Conservation (phyloP, 2,113 vertebrate genomes). For the Corydoras sp. region DNA sequence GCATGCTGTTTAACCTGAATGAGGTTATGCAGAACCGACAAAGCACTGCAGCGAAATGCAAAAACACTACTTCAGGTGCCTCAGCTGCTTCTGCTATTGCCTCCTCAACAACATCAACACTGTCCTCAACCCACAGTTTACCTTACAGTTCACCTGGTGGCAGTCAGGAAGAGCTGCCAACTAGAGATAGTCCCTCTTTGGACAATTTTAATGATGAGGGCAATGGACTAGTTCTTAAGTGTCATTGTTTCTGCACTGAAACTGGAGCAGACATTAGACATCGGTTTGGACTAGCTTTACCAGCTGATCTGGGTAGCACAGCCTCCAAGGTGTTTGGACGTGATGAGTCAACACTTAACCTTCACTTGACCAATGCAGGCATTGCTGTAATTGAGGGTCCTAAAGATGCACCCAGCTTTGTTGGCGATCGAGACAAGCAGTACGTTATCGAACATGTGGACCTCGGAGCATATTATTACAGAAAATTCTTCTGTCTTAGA, state of each 20-base stretch:
- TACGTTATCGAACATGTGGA: constrained; percentile 94
- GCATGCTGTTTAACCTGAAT: constrained; percentile 92
- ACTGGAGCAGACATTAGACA: constrained; percentile 78
- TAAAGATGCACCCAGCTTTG: constrained; percentile 82
- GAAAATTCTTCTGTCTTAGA: constrained; percentile 95
- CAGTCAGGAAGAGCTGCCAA: constrained; percentile 92
- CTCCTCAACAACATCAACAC: constrained; percentile 73
- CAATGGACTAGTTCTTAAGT: constrained; percentile 92
- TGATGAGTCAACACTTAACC: constrained; percentile 68
- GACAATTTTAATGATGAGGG: constrained; percentile 94
- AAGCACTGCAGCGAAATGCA: constrained; percentile 74
- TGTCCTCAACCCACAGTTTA: constrained; percentile 65
- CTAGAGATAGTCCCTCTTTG: constrained; percentile 81
- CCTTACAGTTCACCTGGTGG: constrained; percentile 90
- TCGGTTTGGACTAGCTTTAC: neutral
- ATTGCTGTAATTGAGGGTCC: constrained; percentile 90
- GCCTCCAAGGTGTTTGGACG: constrained; percentile 74
- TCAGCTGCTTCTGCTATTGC: constrained; percentile 88
- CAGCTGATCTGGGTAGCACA: constrained; percentile 74
- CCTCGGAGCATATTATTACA: constrained; percentile 91
- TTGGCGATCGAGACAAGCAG: constrained; percentile 84
- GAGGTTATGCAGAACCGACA: constrained; percentile 83
- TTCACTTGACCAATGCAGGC: constrained; percentile 89
- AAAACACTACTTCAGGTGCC: constrained; percentile 96
- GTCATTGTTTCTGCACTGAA: constrained; percentile 96